These are phyloP conservation scores for Apeira syringaria DNA, from an alignment of 2,888 invertebrate species.

Conservation along the genomic window DNA sequence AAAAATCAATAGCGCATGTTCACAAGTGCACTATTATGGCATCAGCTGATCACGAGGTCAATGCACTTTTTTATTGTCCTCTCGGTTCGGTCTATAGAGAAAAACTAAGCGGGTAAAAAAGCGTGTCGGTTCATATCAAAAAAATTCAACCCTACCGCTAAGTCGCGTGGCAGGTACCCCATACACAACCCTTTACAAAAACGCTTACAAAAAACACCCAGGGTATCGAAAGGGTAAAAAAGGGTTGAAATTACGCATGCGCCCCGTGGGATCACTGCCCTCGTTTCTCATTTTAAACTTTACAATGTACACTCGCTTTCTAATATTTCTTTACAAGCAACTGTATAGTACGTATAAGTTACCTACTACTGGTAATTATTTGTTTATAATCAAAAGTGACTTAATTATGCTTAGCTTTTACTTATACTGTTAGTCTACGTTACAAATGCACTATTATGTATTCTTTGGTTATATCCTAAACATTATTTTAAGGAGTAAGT, in stretches of 20 bases:
- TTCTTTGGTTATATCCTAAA: no score
- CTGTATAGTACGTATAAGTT: no score
- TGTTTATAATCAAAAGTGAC: no score
- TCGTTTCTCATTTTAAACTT: constrained; percentile 72
- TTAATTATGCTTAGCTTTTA: no score
- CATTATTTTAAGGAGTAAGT: no score
- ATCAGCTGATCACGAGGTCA: constrained; percentile 82
- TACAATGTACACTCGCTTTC: constrained; percentile 42
- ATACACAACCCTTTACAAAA: constrained; percentile 79
- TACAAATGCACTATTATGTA: no score
- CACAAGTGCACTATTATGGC: constrained; percentile 75
- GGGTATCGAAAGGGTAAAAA: constrained; percentile 81
- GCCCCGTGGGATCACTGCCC: constrained; percentile 73
- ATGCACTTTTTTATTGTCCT: constrained; percentile 74
- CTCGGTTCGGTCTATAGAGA: constrained; percentile 51
- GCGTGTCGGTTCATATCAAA: constrained; percentile 63
- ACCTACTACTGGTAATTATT: no score
- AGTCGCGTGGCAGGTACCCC: constrained; percentile 79
- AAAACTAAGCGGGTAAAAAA: constrained; percentile 65
- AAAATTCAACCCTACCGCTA: constrained; percentile 76
- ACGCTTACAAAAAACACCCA: constrained; percentile 76
- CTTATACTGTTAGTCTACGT: no score
- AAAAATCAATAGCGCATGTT: constrained; percentile 71
- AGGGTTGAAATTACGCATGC: constrained; percentile 82
- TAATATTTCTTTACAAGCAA: no score